Conservation (phyloP, 1,140 invertebrate species). For the Zaprionus ornatus region DNA sequence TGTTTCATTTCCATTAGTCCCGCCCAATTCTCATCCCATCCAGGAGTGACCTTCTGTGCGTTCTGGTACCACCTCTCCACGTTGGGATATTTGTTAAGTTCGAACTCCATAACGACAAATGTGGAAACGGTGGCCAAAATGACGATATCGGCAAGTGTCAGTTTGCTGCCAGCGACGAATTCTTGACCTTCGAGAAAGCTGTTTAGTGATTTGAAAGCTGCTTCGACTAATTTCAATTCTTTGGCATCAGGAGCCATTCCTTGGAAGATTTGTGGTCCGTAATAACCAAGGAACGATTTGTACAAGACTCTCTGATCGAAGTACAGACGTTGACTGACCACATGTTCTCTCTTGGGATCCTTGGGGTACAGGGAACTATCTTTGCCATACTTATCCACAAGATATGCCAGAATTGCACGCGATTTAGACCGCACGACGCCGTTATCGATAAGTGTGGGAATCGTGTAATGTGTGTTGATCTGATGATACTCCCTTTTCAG, state of each 20-base stretch:
- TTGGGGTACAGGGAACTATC: constrained; percentile 88
- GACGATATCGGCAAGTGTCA: constrained; percentile 90
- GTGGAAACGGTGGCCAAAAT: constrained; percentile 87
- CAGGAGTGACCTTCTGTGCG: constrained; percentile 88
- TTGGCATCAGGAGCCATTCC: constrained; percentile 86
- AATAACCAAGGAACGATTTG: constrained; percentile 85
- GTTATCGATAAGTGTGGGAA: constrained; percentile 89
- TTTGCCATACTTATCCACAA: constrained; percentile 88
- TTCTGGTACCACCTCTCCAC: constrained; percentile 88
- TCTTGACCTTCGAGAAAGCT: constrained; percentile 87
- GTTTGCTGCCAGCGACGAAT: constrained; percentile 87
- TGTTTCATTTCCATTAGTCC: constrained; percentile 33
- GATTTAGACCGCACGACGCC: constrained; percentile 88
- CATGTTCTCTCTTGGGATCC: constrained; percentile 86
- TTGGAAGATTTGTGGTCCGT: constrained; percentile 88
- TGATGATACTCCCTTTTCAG: constrained; percentile 89
- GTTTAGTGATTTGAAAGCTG: constrained; percentile 87
- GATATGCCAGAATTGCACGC: constrained; percentile 89
- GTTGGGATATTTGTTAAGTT: constrained; percentile 88
- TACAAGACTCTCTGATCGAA: constrained; percentile 90
- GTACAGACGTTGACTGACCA: constrained; percentile 89
- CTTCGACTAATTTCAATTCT: constrained; percentile 87
- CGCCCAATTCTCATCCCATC: constrained; percentile 75
- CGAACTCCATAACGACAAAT: constrained; percentile 87
- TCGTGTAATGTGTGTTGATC: constrained; percentile 85